These are phyloP conservation scores for Chrysotoxum bicinctum DNA, from an alignment of 2,888 invertebrate genomes.

Conservation along the genomic window DNA sequence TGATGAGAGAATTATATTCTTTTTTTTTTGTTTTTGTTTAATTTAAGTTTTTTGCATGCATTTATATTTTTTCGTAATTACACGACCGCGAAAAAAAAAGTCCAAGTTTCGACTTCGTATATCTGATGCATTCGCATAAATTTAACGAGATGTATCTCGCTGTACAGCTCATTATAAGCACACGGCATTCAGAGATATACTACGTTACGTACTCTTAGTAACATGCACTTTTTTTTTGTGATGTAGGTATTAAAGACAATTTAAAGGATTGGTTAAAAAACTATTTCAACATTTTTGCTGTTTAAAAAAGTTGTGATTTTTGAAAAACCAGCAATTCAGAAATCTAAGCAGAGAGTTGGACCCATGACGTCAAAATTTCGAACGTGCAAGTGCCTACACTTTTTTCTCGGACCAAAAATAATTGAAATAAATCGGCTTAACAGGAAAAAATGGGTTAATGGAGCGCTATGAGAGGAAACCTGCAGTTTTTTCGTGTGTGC, in stretches of 20 bases:
- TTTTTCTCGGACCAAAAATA: too few species aligned
- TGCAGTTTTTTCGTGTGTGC: too few species aligned
- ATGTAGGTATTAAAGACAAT: not conserved
- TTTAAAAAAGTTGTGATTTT: too few species aligned
- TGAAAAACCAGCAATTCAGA: too few species aligned
- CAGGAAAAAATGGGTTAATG: too few species aligned
- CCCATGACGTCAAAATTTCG: too few species aligned
- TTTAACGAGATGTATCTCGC: conserved; percentile 48
- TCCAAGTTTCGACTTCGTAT: conserved; percentile 42
- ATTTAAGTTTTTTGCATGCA: conserved; percentile 56
- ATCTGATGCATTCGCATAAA: conserved; percentile 47
- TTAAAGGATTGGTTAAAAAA: not conserved
- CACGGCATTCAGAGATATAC: conserved; percentile 46
- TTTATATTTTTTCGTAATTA: conserved; percentile 62
- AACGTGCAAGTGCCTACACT: too few species aligned
- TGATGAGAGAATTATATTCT: conserved; percentile 59
- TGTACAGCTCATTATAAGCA: conserved; percentile 56
- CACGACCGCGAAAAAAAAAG: conserved; percentile 45
- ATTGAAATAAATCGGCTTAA: too few species aligned
- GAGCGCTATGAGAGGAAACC: too few species aligned
- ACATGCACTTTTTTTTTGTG: not conserved
- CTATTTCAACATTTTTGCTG: too few species aligned
- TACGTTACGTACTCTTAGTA: not conserved
- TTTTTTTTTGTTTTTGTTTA: conserved; percentile 11
- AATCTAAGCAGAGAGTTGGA: too few species aligned